Evolutionary conservation across 37 sponge, comb jelly and placozoan genomes (phyloP).

Genomic region (Amphimedon queenslandica): DNA sequence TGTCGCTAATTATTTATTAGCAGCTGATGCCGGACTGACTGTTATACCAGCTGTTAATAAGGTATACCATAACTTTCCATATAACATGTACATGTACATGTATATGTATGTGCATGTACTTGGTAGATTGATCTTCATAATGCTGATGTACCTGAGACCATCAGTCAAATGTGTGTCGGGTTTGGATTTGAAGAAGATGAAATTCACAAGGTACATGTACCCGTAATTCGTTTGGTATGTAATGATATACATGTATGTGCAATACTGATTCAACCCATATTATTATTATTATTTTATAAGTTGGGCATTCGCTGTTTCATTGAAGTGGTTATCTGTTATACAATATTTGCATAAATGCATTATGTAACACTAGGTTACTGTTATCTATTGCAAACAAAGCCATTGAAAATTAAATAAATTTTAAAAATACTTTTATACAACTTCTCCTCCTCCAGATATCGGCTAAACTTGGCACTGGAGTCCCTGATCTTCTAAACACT

Average conservation of each 20-base stretch:
- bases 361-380: no score
- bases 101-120: neutral
- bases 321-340: no score
- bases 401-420: no score
- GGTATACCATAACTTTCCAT: conserved; percentile 18
- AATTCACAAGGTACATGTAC: conserved; percentile 24
- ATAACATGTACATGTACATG: no score
- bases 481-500: conserved; percentile 46
- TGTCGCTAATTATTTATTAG: conserved; percentile 78
- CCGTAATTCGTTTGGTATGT: neutral
- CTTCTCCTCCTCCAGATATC: conserved; percentile 73
- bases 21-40: conserved; percentile 68
- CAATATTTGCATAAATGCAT: no score
- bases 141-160: conserved; percentile 59
- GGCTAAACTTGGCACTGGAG: conserved; percentile 83
- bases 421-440: no score
- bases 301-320: no score
- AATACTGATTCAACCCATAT: no score
- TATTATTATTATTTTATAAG: no score
- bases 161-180: conserved; percentile 49
- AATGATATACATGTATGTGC: no score
- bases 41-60: conserved; percentile 93
- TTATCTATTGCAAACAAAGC: no score
- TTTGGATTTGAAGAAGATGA: conserved; percentile 57
- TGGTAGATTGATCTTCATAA: conserved; percentile 61